These are phyloP conservation scores for Petrocephalus microphthalmus DNA, from an alignment of 2,113 vertebrate genomes.

Conservation along the genomic window DNA sequence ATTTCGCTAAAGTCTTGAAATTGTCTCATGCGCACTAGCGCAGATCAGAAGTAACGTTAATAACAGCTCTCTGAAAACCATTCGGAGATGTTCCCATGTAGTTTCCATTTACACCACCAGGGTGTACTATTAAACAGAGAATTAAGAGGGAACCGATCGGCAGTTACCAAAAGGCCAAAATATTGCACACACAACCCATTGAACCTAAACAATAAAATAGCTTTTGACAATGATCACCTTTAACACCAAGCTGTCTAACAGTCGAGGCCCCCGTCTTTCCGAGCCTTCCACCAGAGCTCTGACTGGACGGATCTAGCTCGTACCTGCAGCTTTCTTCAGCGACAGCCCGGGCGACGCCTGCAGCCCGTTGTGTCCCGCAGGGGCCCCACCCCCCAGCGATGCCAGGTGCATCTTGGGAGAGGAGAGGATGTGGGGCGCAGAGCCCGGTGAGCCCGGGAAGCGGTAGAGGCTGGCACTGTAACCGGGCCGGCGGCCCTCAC, in stretches of 20 bases:
- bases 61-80: not conserved
- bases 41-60: not conserved
- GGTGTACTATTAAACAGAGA: not conserved
- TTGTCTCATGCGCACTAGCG: not conserved
- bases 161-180: not conserved
- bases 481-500: conserved; percentile 88
- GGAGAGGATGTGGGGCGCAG: conserved; percentile 63
- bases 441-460: conserved; percentile 70
- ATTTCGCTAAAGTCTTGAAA: not conserved
- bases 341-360: conserved; percentile 64
- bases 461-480: conserved; percentile 88
- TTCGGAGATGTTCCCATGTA: conserved; percentile 15
- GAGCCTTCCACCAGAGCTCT: not conserved
- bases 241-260: not conserved
- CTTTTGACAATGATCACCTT: not conserved
- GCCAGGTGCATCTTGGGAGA: conserved; percentile 84
- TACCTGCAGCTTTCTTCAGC: conserved; percentile 76
- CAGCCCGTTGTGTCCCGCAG: conserved; percentile 60
- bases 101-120: conserved; percentile 13
- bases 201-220: not conserved
- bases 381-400: conserved; percentile 61
- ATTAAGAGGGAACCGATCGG: not conserved
- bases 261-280: not conserved
- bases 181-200: not conserved
- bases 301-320: not conserved